A percentile compares a stretch with the other conserved stretches of the same genome.
Conservation (phyloP, 2,113 vertebrate genomes). For the Excalfactoria chinensis region DNA sequence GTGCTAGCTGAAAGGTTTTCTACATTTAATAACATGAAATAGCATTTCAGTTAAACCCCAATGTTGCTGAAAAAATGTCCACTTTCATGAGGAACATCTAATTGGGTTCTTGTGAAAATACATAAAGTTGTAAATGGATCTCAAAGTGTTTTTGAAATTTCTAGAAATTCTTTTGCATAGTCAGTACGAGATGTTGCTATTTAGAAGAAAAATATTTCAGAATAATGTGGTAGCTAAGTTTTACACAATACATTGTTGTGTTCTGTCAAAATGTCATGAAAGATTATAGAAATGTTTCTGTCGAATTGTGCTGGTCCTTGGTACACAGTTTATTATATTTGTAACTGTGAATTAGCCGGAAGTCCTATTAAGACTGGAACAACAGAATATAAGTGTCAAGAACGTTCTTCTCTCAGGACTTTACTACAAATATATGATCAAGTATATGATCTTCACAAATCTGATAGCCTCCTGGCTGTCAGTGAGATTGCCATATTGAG, state of each 20-base stretch:
- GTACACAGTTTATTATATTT: background rate
- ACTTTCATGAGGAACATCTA: background rate
- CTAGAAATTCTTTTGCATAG: background rate
- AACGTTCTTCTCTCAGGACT: background rate
- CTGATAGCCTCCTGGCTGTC: background rate
- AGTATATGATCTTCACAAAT: background rate
- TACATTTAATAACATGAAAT: background rate
- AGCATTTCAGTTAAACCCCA: conserved; percentile 20
- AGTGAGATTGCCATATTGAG: background rate
- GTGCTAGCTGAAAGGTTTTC: conserved; percentile 19
- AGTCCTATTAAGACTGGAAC: background rate
- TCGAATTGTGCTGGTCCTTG: background rate
- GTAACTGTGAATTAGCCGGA: background rate
- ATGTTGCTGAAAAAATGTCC: background rate
- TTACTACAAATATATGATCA: background rate
- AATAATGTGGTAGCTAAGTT: background rate
- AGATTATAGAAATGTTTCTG: background rate
- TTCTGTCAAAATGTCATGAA: background rate
- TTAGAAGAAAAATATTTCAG: background rate
- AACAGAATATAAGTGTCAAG: background rate
- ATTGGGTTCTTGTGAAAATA: background rate
- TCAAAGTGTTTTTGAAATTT: background rate
- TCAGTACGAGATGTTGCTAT: background rate
- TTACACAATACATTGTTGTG: background rate
- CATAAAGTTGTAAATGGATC: background rate